Percentiles rank a stretch among this genome's conserved stretches.
These are phyloP conservation scores for Enteromius trimaculatus DNA, from an alignment of 2,797 vertebrate species.

Conservation along the genomic window DNA sequence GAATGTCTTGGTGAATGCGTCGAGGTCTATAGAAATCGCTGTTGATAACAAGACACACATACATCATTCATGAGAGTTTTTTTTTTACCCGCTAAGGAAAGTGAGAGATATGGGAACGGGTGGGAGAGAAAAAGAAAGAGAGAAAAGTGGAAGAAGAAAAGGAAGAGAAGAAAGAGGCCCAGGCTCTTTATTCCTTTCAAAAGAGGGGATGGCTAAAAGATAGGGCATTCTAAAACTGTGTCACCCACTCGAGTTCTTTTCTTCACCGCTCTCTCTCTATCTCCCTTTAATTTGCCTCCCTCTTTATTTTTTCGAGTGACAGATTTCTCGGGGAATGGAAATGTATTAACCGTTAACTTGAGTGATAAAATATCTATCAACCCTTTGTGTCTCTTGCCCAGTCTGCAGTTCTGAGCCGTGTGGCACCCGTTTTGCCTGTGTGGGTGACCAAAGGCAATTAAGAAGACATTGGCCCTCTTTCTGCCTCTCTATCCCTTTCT, in stretches of 20 bases:
- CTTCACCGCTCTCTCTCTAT: conserved; percentile 75
- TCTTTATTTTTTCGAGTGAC: conserved; percentile 89
- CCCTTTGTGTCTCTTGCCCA: conserved; percentile 69
- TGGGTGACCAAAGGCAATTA: conserved; percentile 87
- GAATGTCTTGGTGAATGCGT: conserved; percentile 94
- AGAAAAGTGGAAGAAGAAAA: conserved; percentile 72
- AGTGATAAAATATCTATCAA: conserved; percentile 94
- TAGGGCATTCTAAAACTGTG: conserved; percentile 88
- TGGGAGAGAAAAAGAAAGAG: conserved; percentile 70
- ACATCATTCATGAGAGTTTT: conserved; percentile 99
- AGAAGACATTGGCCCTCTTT: conserved; percentile 72
- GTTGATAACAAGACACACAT: conserved; percentile 99
- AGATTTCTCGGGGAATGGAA: conserved; percentile 98
- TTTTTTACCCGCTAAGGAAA: conserved; percentile 68
- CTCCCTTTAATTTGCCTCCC: conserved; percentile 87
- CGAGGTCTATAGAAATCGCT: conserved; percentile 99
- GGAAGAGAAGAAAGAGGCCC: conserved; percentile 79
- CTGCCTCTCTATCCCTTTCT: conserved; percentile 45
- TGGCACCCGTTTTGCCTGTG: conserved; percentile 85
- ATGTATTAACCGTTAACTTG: conserved; percentile 98
- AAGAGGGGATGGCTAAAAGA: conserved; percentile 94
- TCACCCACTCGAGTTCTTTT: conserved; percentile 81
- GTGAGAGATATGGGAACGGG: conserved; percentile 79
- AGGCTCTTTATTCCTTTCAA: conserved; percentile 96
- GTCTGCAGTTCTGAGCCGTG: conserved; percentile 85